Base-by-base conservation (phyloP, 2,888 invertebrate species). In the Aquatica leii region DNA sequence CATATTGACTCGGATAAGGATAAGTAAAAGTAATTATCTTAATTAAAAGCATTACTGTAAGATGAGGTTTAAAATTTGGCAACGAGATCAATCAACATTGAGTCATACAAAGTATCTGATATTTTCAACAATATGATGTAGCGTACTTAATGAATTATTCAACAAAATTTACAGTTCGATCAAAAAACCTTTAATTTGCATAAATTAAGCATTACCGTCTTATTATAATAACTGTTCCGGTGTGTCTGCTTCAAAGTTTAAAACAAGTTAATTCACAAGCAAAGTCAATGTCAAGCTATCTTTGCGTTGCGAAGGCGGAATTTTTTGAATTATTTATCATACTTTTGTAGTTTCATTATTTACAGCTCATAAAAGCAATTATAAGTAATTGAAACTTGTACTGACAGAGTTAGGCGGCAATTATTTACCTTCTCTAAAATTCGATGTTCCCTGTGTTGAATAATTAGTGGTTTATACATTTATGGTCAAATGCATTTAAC, bases 231-330 rank as follows among this genome's bases (percentile, higher is more conserved):
- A 63, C 63, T 58, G 63, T 63, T 63, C 21, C 20, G 21, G 48
- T 17, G 18, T 35, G 37, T 56, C 52, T 57, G 24, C 35, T 53
- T 51, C 12, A 48, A 52, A 57, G 46, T 52, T 52, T 52, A 54
- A 59, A 56, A 50, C 56, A 21, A 61, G 61, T 56, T 52, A 52
- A 56, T 51, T 34, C 56, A 52, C 62, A 58, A 41, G 50, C 51
- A 57, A 57, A 49, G 55, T 55, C 55, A 55, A 55, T 48, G 55
- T 55, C 34, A 55, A 31, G 11, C 18, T 55, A 55, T 55, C 55
- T 46, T 55, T 40, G 55, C 55, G 14, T 55, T 49, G 50, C 17
- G 56, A 18, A 50, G 14, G 55, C 15, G 55, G 14, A 31, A 17
- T n/a, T 17, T n/a, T 56, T 56, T 56, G 50, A 37, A 57, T 37